Evolutionary conservation across 2,888 invertebrate genomes (phyloP).

Genomic region (Temnothorax rugatulus): DNA sequence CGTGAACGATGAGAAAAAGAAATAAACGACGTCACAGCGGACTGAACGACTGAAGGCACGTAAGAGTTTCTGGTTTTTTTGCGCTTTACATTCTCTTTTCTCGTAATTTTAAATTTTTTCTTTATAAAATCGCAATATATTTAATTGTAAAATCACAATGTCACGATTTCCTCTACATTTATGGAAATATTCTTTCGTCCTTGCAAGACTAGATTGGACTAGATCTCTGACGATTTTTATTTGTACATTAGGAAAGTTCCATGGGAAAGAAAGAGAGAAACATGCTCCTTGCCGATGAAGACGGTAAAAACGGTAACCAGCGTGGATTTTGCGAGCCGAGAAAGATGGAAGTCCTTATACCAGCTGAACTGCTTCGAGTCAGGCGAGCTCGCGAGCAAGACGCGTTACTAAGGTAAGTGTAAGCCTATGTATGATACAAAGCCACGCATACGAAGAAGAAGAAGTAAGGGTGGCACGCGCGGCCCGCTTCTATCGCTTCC

Average conservation of each 20-base stretch:
- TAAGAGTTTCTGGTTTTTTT: not conserved
- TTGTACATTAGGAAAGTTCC: not conserved
- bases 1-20: constrained; percentile 28
- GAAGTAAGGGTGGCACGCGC: constrained; percentile 84
- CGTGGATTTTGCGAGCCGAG: constrained; percentile 52
- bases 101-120: not conserved
- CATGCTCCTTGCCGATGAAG: not conserved
- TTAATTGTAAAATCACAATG: constrained; percentile 21
- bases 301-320: constrained; percentile 11
- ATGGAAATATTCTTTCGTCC: constrained; percentile 21
- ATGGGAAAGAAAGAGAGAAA: not conserved
- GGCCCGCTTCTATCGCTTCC: constrained; percentile 85
- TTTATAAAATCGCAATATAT: not conserved
- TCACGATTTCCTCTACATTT: not conserved
- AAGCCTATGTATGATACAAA: constrained; percentile 36
- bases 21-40: not conserved
- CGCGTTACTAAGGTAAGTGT: constrained; percentile 56
- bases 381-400: constrained; percentile 56
- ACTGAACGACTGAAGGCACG: not conserved
- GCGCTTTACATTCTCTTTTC: not conserved
- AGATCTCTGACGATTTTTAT: constrained; percentile 11
- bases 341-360: constrained; percentile 38
- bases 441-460: constrained; percentile 66
- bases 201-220: not conserved
- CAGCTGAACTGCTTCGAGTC: constrained; percentile 41